Percentiles rank a stretch among this genome's conserved stretches.
Evolutionary conservation across 2,797 vertebrate genomes (phyloP).

Genomic region (Cossypha polioptera): DNA sequence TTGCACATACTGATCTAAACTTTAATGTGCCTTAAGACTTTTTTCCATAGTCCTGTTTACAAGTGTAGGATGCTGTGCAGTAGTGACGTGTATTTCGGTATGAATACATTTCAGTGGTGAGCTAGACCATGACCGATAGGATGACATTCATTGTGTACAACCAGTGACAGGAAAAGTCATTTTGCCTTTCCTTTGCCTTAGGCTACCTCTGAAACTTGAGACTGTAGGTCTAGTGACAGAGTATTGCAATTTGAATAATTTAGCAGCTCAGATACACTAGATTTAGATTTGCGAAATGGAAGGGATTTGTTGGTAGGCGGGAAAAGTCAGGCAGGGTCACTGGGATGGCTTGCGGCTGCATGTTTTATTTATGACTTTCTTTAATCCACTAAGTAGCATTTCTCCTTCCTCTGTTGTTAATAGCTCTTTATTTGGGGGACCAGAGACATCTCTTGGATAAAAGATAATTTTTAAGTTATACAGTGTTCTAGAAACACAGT

Average conservation of each 20-base stretch:
- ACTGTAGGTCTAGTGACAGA: background rate
- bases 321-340: background rate
- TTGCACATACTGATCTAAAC: background rate
- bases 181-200: background rate
- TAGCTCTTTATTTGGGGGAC: background rate
- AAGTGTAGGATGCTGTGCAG: background rate
- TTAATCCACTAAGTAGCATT: constrained; percentile 5
- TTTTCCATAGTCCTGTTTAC: background rate
- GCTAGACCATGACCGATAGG: fast-evolving
- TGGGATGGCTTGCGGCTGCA: background rate
- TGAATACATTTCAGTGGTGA: background rate
- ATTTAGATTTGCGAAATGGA: background rate
- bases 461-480: background rate
- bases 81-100: fast-evolving
- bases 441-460: background rate
- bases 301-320: background rate
- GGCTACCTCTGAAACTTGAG: background rate
- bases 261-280: background rate
- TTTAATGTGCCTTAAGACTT: background rate
- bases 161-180: background rate
- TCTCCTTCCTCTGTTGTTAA: background rate
- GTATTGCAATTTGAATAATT: background rate
- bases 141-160: fast-evolving
- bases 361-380: constrained; percentile 33
- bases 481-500: background rate